Conservation (phyloP, 1,140 invertebrate species). For the Luehdorfia chinensis region DNA sequence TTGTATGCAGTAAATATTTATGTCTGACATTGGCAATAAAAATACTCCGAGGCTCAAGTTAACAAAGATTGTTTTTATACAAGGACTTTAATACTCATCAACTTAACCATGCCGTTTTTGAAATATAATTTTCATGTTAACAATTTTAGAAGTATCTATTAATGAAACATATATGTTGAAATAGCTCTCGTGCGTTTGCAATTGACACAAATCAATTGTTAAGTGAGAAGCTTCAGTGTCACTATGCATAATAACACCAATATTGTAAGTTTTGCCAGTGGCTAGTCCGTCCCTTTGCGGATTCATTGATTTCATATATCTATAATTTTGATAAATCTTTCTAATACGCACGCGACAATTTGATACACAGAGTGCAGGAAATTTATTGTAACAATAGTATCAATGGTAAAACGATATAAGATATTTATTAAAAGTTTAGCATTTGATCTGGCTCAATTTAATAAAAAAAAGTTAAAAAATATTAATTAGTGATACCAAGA, state of each 20-base stretch:
- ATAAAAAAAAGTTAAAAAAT: constrained; percentile 5
- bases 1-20: not conserved
- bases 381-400: constrained; percentile 1
- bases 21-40: constrained; percentile 5
- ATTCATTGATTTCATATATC: constrained; percentile 29
- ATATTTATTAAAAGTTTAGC: constrained; percentile 5
- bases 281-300: constrained; percentile 58
- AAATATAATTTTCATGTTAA: constrained; percentile 19
- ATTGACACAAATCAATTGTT: not conserved
- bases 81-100: constrained; percentile 57
- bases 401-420: constrained; percentile 1
- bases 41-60: constrained; percentile 39
- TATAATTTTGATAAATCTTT: constrained; percentile 12
- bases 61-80: constrained; percentile 47
- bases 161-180: too few relatives aligned
- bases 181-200: not conserved
- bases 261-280: constrained; percentile 52
- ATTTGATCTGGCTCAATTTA: constrained; percentile 15
- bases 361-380: constrained; percentile 3
- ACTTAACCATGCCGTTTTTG: constrained; percentile 57
- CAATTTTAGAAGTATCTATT: constrained; percentile 13
- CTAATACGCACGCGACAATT: constrained; percentile 4
- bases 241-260: constrained; percentile 54
- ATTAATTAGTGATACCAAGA: not conserved
- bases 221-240: constrained; percentile 14